phyloP scores from a whole-genome alignment of 1,140 invertebrate species.

The Tribolium madens region DNA sequence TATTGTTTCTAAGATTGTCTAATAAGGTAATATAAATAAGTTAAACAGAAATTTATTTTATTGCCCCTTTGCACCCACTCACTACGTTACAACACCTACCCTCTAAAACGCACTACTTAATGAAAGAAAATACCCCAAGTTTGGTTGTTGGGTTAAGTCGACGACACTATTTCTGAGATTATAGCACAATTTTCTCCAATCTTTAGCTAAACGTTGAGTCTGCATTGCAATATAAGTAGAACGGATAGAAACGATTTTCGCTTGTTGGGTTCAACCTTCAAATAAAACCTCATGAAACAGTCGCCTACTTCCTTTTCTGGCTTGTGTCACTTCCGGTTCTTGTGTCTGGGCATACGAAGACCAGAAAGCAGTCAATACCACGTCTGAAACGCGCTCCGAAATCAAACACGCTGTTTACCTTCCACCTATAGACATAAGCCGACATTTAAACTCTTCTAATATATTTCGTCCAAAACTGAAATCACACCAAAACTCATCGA shows the following conservation, averaged over 20 bases:
- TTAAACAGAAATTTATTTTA: conserved; percentile 19
- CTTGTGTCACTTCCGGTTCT: conserved; percentile 54
- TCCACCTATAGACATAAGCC: conserved; percentile 21
- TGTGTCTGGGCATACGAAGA: conserved; percentile 42
- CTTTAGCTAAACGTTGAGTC: conserved; percentile 49
- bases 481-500: neutral
- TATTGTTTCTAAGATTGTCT: conserved; percentile 48
- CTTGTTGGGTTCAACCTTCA: conserved; percentile 54
- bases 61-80: conserved; percentile 1
- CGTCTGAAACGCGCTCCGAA: conserved; percentile 38
- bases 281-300: conserved; percentile 57
- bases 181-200: conserved; percentile 54
- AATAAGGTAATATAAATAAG: conserved; percentile 44
- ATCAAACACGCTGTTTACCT: conserved; percentile 43
- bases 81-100: conserved; percentile 1
- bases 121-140: conserved; percentile 47
- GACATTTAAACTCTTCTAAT: conserved; percentile 13
- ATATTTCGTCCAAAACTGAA: neutral
- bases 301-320: conserved; percentile 54
- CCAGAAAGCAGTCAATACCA: conserved; percentile 42
- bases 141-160: conserved; percentile 41
- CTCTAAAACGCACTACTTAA: conserved; percentile 34
- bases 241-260: conserved; percentile 56
- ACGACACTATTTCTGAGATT: conserved; percentile 51
- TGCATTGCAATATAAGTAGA: conserved; percentile 56